Conservation (phyloP, 2,888 invertebrate genomes). For the Proisotoma minuta region DNA sequence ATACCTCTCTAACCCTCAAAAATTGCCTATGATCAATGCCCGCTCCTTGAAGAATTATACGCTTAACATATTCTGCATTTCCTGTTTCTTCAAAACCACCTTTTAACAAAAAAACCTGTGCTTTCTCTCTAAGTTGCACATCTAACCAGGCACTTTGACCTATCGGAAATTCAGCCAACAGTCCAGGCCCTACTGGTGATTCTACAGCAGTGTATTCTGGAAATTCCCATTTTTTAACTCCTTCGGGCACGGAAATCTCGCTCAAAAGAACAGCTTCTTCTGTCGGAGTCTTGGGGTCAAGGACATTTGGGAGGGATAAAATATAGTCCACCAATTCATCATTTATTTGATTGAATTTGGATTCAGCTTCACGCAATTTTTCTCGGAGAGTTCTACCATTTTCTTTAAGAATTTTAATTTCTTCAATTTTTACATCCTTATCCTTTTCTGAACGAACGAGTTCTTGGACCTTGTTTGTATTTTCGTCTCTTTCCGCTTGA, state of each 20-base stretch:
- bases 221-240: conserved; percentile 27
- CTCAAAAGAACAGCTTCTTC: conserved; percentile 49
- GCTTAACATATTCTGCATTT: conserved; percentile 73
- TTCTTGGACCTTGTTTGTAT: conserved; percentile 22
- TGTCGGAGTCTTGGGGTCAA: conserved; percentile 63
- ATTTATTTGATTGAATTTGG: conserved; percentile 66
- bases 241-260: conserved; percentile 44
- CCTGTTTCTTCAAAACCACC: conserved; percentile 62
- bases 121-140: conserved; percentile 38
- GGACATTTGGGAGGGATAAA: conserved; percentile 65
- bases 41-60: conserved; percentile 69
- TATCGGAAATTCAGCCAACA: conserved; percentile 34
- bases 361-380: conserved; percentile 62
- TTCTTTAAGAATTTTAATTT: conserved; percentile 57
- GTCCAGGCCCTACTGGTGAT: conserved; percentile 31
- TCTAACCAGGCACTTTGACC: conserved; percentile 37
- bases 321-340: conserved; percentile 62
- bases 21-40: conserved; percentile 54
- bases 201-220: conserved; percentile 31
- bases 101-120: conserved; percentile 50
- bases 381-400: conserved; percentile 58
- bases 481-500: conserved; percentile 47
- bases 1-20: conserved; percentile 43
- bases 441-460: conserved; percentile 9
- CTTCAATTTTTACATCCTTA: conserved; percentile 45